These are phyloP conservation scores for Anabas testudineus DNA, from an alignment of 2,797 vertebrate genomes.

Conservation along the genomic window DNA sequence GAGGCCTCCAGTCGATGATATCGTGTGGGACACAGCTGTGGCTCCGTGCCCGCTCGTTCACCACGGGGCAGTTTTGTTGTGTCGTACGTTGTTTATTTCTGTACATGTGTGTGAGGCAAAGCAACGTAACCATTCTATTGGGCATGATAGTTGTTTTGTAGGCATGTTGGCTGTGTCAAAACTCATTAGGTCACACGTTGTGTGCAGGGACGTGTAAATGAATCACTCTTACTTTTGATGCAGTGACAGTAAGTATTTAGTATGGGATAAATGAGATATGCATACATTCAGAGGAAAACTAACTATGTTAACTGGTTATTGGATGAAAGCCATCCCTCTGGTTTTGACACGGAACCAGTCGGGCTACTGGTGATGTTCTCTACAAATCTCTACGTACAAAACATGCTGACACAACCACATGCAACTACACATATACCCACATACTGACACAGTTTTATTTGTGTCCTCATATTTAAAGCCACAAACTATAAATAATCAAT, in stretches of 20 bases:
- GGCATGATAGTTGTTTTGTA: constrained; percentile 67
- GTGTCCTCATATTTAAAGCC: constrained; percentile 2
- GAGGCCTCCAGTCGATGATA: constrained; percentile 57
- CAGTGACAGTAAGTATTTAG: constrained; percentile 17
- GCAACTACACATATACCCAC: constrained; percentile 20
- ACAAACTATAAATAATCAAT: constrained; percentile 5
- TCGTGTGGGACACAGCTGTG: constrained; percentile 73
- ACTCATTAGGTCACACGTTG: constrained; percentile 56
- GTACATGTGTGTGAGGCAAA: constrained; percentile 46
- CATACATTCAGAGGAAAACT: not conserved
- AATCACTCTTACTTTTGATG: constrained; percentile 38
- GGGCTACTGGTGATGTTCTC: constrained; percentile 17
- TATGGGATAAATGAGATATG: constrained; percentile 20
- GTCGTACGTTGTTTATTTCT: constrained; percentile 59
- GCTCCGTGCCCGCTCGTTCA: constrained; percentile 47
- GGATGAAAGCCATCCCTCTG: constrained; percentile 27
- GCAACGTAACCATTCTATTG: constrained; percentile 36
- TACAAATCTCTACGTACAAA: constrained; percentile 1
- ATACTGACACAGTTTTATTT: constrained; percentile 2
- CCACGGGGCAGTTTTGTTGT: constrained; percentile 63
- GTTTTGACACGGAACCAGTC: constrained; percentile 44
- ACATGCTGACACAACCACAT: constrained; percentile 4
- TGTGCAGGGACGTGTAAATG: constrained; percentile 32
- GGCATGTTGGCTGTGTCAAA: constrained; percentile 77
- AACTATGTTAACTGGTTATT: constrained; percentile 21